Evolutionary conservation across 1,140 invertebrate genomes (phyloP), one percentile per base, ranked within the genome.

Genomic region (Bombus terrestris): DNA sequence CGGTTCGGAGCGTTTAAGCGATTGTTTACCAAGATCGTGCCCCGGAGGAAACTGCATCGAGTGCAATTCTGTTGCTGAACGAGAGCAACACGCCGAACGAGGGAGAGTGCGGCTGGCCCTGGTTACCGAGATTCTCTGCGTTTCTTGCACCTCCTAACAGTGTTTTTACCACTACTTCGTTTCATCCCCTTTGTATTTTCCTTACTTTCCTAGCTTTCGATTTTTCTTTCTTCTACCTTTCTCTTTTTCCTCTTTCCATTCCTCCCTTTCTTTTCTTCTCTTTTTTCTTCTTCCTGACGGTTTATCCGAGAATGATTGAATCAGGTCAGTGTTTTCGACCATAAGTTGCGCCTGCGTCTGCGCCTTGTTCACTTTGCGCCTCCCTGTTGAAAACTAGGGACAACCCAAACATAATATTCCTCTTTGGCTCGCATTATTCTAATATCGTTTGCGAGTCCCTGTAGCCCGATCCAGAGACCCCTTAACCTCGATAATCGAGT

Each of bases 251-350:
- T 4, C 22, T 2, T 35, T 13, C 13, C 0, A n/a, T 32, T 62
- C n/a, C 62, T 32, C 71, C 35, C 22, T 1, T 22, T 28, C 2
- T 9, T 66, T 37, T 32, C 13, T 15, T 37, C 22, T 18, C 6
- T 32, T 66, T 43, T 18, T 64, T 28, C 57, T 57, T 77, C 72
- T 88, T 75, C 43, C 32, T 69, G 47, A 69, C 41, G 76, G 41
- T 71, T 66, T 81, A 81, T 43, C 84, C 79, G 83, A 90, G 89
- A 91, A 94, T 93, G 92, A 93, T 95, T 95, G 93, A 94, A 95
- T 93, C 92, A 95, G 94, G 94, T 95, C 94, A 95, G 93, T 95
- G 93, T 94, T 95, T 94, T 95, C 93, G 92, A 95, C 93, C 93
- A 94, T 94, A 94, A 94, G 93, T 94, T 93, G 93, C 91, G 93